Evolutionary conservation across 2,888 invertebrate genomes (phyloP).

Genomic region (Ophion obscuratus): DNA sequence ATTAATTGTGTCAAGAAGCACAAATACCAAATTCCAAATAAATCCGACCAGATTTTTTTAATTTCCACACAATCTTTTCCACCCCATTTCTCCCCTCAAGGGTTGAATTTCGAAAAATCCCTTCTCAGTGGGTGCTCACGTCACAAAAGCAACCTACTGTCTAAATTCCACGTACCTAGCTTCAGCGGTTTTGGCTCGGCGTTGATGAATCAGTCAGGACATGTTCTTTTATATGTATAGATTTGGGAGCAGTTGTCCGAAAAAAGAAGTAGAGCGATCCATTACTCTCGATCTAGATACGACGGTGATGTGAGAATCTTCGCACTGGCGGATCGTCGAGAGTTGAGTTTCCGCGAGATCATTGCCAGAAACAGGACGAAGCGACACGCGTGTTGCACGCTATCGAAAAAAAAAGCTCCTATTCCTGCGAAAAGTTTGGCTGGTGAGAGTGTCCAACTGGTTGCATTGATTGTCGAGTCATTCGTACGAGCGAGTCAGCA

Average conservation of each 20-base stretch:
- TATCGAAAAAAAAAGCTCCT: slow-evolving; percentile 45
- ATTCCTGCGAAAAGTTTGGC: slow-evolving; percentile 54
- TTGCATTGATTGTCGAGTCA: slow-evolving; percentile 72
- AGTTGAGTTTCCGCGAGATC: slow-evolving; percentile 47
- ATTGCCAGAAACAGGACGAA: slow-evolving; percentile 49
- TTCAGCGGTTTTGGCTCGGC: too few relatives aligned
- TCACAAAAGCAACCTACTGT: too few relatives aligned
- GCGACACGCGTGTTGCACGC: slow-evolving; percentile 46
- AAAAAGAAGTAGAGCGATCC: background rate
- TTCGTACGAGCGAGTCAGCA: slow-evolving; percentile 77
- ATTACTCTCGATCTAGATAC: slow-evolving; percentile 19
- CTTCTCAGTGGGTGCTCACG: too few relatives aligned
- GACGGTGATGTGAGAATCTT: slow-evolving; percentile 16
- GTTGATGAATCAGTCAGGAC: too few relatives aligned
- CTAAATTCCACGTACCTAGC: too few relatives aligned
- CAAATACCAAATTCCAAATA: too few relatives aligned
- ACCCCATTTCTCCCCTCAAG: too few relatives aligned
- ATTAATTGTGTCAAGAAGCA: too few relatives aligned
- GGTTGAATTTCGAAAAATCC: too few relatives aligned
- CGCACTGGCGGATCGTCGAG: slow-evolving; percentile 4
- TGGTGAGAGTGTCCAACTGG: slow-evolving; percentile 61
- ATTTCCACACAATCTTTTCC: too few relatives aligned
- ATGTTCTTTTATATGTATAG: too few relatives aligned
- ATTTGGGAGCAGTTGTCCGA: background rate
- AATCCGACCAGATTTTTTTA: too few relatives aligned